A percentile compares a stretch with the other conserved stretches of the same genome.
These are phyloP conservation scores for Ranitomeya variabilis DNA, from an alignment of 2,113 vertebrate species.

Conservation along the genomic window DNA sequence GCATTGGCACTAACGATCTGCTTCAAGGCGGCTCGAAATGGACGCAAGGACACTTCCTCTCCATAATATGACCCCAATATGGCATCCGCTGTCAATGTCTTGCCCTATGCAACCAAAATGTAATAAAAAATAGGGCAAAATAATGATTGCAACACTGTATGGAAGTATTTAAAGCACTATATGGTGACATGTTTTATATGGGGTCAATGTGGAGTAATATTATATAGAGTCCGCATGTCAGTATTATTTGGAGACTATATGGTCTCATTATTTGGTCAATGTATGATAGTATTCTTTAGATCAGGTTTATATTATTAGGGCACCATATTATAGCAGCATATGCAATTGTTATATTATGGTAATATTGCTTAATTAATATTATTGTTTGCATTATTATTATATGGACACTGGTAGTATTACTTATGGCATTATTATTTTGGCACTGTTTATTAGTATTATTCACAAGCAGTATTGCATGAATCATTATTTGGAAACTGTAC, in stretches of 20 bases:
- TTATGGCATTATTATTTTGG: background rate
- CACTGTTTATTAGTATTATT: background rate
- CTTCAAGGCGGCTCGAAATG: slow-evolving; percentile 77
- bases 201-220: background rate
- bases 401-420: too few species aligned
- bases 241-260: background rate
- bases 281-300: background rate
- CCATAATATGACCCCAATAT: slow-evolving; percentile 67
- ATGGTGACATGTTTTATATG: background rate
- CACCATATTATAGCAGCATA: background rate
- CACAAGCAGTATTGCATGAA: background rate
- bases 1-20: slow-evolving; percentile 81
- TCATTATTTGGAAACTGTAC: background rate
- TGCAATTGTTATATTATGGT: background rate
- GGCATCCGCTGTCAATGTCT: slow-evolving; percentile 62
- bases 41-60: slow-evolving; percentile 69
- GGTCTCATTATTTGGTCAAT: background rate
- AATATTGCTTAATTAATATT: too few species aligned
- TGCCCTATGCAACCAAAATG: slow-evolving; percentile 56
- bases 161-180: background rate
- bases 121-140: background rate
- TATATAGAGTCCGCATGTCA: background rate
- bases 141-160: background rate
- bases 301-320: background rate
- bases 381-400: too few species aligned